Percentiles rank a stretch among this genome's conserved stretches.
Conservation (phyloP, 2,797 vertebrate species). For the Heteromormyrus szaboi region DNA sequence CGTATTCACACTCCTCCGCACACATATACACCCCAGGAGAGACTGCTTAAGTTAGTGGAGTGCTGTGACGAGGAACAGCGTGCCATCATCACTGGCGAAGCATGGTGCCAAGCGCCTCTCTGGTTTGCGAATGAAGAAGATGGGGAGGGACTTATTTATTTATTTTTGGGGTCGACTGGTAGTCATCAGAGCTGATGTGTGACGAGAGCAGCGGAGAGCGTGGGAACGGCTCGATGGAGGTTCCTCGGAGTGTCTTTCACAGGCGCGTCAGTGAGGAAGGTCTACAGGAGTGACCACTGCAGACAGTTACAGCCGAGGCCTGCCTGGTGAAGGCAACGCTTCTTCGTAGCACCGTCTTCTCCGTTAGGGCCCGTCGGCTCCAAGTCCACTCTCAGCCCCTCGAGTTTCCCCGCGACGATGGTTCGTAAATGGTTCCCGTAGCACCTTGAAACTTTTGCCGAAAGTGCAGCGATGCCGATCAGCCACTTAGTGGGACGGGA, state of each 20-base stretch:
- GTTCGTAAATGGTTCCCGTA: neutral
- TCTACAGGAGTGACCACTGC: neutral
- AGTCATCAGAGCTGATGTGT: neutral
- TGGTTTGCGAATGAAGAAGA: neutral
- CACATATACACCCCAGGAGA: neutral
- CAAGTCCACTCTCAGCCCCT: neutral
- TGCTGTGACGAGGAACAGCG: neutral
- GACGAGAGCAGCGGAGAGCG: neutral
- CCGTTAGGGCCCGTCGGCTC: neutral
- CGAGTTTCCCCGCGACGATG: neutral
- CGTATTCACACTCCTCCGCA: neutral
- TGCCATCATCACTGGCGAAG: neutral
- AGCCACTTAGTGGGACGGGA: neutral
- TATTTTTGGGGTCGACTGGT: neutral
- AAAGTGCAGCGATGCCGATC: neutral
- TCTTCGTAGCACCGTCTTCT: neutral
- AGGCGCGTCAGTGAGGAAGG: neutral
- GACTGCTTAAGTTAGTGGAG: slow-evolving; percentile 5
- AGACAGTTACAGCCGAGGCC: neutral
- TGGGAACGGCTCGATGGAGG: neutral
- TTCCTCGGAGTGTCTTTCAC: neutral
- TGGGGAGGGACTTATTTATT: neutral
- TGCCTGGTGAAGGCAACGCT: neutral
- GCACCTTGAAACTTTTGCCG: neutral
- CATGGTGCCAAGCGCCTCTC: neutral